A percentile compares a stretch with the other conserved stretches of the same genome.
phyloP scores from a whole-genome alignment of 1,140 invertebrate genomes.

The Adelges cooleyi region DNA sequence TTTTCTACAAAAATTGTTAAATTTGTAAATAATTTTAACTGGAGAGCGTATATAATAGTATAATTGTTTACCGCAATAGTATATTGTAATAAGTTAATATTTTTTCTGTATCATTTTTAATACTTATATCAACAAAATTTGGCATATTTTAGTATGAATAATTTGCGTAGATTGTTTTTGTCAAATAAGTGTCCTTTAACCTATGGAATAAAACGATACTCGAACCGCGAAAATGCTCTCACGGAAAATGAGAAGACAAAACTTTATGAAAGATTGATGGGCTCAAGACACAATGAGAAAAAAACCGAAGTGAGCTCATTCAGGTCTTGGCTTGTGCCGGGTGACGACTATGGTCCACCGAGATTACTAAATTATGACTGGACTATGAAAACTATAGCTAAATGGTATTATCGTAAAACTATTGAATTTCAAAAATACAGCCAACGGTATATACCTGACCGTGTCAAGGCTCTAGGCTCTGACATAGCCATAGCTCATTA shows the following conservation, averaged over 20 bases:
- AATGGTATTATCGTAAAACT: background rate
- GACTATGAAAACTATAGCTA: background rate
- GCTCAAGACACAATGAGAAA: background rate
- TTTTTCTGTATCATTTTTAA: too few species aligned
- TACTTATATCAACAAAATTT: too few species aligned
- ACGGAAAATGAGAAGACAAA: background rate
- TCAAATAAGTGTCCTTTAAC: background rate
- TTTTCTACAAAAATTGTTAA: too few species aligned
- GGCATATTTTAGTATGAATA: constrained; percentile 13
- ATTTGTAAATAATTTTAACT: too few species aligned
- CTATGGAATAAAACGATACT: background rate
- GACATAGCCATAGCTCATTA: constrained; percentile 67
- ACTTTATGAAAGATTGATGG: background rate
- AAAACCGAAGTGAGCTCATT: background rate
- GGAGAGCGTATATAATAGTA: too few species aligned
- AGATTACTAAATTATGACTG: constrained; percentile 9
- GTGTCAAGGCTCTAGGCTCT: constrained; percentile 42
- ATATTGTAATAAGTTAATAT: too few species aligned
- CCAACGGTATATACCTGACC: constrained; percentile 31
- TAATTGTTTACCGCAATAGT: too few species aligned
- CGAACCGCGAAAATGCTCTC: background rate
- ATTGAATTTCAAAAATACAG: constrained; percentile 6
- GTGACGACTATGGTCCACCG: background rate
- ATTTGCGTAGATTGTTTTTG: background rate
- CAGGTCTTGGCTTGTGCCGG: background rate